phyloP scores from a whole-genome alignment of 2,113 vertebrate species.

The Hiodon tergisus region DNA sequence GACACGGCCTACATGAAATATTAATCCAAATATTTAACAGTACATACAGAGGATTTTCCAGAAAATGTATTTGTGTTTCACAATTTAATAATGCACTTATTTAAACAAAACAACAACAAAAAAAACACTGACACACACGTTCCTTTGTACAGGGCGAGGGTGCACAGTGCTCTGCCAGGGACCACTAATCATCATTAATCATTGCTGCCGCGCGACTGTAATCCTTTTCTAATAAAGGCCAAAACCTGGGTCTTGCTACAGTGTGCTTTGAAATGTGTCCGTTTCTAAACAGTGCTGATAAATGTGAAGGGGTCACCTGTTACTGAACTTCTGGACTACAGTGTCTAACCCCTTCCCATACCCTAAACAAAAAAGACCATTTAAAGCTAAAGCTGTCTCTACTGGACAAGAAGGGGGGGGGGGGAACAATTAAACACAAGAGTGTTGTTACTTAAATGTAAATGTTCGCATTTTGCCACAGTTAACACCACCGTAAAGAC shows the following conservation, averaged over 20 bases:
- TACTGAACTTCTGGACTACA: background rate
- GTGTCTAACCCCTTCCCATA: background rate
- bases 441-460: conserved; percentile 21
- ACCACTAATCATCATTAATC: background rate
- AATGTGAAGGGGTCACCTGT: background rate
- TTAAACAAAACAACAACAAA: background rate
- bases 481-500: conserved; percentile 25
- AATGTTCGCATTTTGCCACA: conserved; percentile 21
- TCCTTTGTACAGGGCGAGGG: background rate
- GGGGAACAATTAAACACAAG: conserved; percentile 21
- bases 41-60: background rate
- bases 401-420: background rate
- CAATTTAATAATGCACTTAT: background rate
- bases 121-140: too few species aligned
- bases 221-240: background rate
- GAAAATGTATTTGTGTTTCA: background rate
- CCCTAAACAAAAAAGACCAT: background rate
- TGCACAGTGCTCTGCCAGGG: background rate
- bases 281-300: background rate
- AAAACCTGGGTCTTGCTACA: background rate
- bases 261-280: background rate
- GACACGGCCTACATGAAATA: background rate
- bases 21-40: background rate
- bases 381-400: background rate
- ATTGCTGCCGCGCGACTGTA: background rate